Base-by-base conservation (phyloP, 92 coral and sea anemone genomes). In the Galaxea fascicularis region DNA sequence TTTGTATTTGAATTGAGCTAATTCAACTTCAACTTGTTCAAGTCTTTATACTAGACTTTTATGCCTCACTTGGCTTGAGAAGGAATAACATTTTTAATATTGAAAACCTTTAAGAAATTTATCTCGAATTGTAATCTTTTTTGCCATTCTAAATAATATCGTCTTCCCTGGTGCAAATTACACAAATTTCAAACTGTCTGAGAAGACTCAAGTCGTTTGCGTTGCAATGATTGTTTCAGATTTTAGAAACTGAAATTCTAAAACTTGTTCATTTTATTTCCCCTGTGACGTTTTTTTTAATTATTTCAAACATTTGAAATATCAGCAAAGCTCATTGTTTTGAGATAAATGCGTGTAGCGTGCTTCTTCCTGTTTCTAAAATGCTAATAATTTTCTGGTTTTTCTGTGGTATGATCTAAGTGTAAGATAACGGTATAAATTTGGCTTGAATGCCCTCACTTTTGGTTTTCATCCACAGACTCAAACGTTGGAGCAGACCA, bases 361-460 rank as follows among this genome's bases (percentile, higher is more conserved):
- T 70, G 74, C 41, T 70, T 70, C 28, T 70, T 70, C 74, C 45
- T 16, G 74, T 70, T 70, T 70, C 28, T 20, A 21, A 64, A 70
- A 70, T 39, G 74, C 52, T 0, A 44, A 70, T 70, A 10, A 27
- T 74, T 21, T 14, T 1, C 1, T 16, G 21, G 27, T 65, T 27
- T 4, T 60, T 3, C 14, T 22, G 3, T 8, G 29, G 28, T 9
- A 60, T 14, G 15, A 22, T 35, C 6, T 35, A 35, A 35, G 41
- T 2, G 41, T 2, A 6, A 35, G 41, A 35, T 35, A 35, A 35
- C 6, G 41, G 41, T 35, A 6, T 15, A 49, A 15, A 10, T 12
- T 60, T 60, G 30, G 22, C 7, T 60, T 3, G 11, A 10, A 49
- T 49, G 56, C 3, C 17, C 56, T 10, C 56, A 49, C 11, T 49